These are phyloP conservation scores for Sesamia inferens DNA, from an alignment of 2,888 invertebrate genomes.

Conservation along the genomic window DNA sequence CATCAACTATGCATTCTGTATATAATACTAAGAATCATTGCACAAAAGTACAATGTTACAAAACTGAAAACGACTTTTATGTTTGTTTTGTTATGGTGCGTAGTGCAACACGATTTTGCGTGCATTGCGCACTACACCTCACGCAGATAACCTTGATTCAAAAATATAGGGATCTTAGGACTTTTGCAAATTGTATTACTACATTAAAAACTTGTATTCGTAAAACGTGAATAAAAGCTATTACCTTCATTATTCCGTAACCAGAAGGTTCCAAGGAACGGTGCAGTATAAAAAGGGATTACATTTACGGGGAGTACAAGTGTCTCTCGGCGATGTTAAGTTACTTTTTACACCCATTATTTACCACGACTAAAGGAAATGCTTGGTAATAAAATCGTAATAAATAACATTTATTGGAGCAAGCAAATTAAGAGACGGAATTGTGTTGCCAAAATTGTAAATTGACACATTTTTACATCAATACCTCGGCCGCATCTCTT, in stretches of 20 bases:
- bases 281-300: not conserved
- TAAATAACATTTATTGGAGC: not conserved
- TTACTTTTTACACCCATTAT: not conserved
- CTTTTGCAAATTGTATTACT: too few relatives aligned
- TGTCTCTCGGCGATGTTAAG: not conserved
- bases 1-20: not conserved
- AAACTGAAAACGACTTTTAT: not conserved
- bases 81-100: not conserved
- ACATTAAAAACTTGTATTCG: not conserved
- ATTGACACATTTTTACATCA: conserved; percentile 39
- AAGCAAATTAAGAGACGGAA: conserved; percentile 14
- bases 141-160: too few relatives aligned
- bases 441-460: conserved; percentile 27
- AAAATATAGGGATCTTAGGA: too few relatives aligned
- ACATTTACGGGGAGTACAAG: not conserved
- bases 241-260: not conserved
- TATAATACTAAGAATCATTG: not conserved
- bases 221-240: not conserved
- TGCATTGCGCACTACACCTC: too few relatives aligned
- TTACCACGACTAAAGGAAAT: conserved; percentile 4
- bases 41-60: not conserved
- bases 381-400: not conserved
- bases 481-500: conserved; percentile 18
- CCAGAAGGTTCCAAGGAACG: not conserved
- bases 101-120: too few relatives aligned